Base-by-base conservation (phyloP, 2,113 vertebrate genomes). In the Zeus faber region DNA sequence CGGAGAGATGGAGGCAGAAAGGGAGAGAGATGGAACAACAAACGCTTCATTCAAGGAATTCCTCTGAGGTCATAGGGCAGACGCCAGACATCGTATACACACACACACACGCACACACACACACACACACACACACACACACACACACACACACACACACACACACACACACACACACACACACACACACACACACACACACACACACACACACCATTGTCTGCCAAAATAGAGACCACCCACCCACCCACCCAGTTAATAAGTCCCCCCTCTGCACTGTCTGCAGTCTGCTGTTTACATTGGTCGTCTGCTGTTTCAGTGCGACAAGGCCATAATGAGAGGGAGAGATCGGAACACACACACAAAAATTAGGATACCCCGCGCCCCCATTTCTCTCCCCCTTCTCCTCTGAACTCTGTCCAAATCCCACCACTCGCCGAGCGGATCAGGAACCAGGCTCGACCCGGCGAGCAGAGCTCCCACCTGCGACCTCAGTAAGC, bases 11-110 rank as follows among this genome's bases (percentile, higher is more conserved):
- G 29, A 26, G 7, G 25, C 33, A 37, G 33, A 10, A 10, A 41
- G 54, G 4, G 23, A 18, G 23, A 22, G 39, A 59, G 20, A 62
- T 37, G 47, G 58, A 65, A 49, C 52, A 58, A 33, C 2, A 27
- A 23, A 26, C 2, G 8, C 33, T 29, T 26, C 21, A 11, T 20
- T 2, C 24, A 46, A 50, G 45, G n/a, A 45, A 68, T 75, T 54
- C 60, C 47, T 67, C 24, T 22, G 49, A 50, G 75, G 74, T 75
- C 68, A 71, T 10, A 77, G 77, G 67, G 75, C 51, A 40, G 22
- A 52, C 59, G 25, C 57, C 40, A 31, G 49, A 23, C 41, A 56
- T 29, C 23, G n/a, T 3, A 14, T 26, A 33, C n/a, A 27, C 24
- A 20, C 4, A 18, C 13, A 50, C 2, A 17, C 16, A 17, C 16